Conservation (phyloP, 1,140 invertebrate species). For the Lepidostoma basale region DNA sequence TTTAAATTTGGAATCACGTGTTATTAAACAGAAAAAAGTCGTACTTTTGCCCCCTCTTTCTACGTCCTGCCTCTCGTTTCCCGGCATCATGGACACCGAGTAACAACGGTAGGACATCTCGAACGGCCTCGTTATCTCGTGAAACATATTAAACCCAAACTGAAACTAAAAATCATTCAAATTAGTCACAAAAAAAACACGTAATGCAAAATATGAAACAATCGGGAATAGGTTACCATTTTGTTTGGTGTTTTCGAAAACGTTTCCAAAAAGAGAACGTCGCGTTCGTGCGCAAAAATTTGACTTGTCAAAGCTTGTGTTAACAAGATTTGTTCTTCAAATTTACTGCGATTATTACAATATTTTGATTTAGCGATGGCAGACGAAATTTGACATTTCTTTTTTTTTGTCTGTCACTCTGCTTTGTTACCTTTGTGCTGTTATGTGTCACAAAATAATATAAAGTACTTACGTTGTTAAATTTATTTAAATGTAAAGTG, state of each 20-base stretch:
- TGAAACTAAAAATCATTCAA: conserved; percentile 70
- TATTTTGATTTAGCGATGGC: no score
- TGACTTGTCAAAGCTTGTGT: no score
- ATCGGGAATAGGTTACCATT: conserved; percentile 2
- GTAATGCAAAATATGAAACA: not conserved
- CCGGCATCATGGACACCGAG: conserved; percentile 95
- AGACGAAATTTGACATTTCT: no score
- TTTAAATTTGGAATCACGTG: not conserved
- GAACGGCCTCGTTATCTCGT: conserved; percentile 79
- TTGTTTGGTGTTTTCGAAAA: not conserved
- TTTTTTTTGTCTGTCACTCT: no score
- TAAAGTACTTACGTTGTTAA: no score
- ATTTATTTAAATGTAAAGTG: no score
- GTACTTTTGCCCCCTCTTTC: conserved; percentile 96
- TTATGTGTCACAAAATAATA: no score
- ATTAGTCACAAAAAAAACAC: conserved; percentile 10
- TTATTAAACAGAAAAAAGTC: not conserved
- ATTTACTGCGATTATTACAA: no score
- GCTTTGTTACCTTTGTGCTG: no score
- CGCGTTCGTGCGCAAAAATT: no score
- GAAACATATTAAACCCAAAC: conserved; percentile 85
- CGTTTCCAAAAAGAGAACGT: no score
- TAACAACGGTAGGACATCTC: conserved; percentile 87
- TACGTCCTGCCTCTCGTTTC: conserved; percentile 93
- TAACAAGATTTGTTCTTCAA: no score